Percentiles rank a stretch among this genome's conserved stretches.
Conservation (phyloP, 2,888 invertebrate genomes). For the Anorthoa munda region DNA sequence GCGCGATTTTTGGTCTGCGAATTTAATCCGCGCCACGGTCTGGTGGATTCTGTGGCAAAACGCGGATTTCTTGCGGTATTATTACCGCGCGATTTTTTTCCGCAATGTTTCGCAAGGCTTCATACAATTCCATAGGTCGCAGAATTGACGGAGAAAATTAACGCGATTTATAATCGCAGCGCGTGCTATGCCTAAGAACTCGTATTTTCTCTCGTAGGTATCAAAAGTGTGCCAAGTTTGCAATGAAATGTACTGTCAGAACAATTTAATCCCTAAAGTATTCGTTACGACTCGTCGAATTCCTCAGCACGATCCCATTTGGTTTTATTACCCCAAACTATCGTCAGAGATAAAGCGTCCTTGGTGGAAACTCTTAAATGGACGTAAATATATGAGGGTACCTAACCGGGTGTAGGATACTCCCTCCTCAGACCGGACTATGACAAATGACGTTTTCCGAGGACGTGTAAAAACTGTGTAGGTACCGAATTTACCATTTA, state of each 20-base stretch:
- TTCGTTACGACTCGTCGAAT: conserved; percentile 44
- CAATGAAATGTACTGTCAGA: conserved; percentile 46
- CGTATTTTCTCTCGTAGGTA: conserved; percentile 27
- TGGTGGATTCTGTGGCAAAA: no score
- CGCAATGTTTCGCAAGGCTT: no score
- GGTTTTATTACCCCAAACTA: conserved; percentile 57
- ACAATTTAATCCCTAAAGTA: conserved; percentile 56
- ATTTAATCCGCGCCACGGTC: no score
- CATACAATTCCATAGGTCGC: no score
- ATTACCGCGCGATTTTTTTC: no score
- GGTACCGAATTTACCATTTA: conserved; percentile 69
- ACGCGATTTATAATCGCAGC: no score
- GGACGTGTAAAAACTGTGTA: conserved; percentile 71
- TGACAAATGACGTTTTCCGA: conserved; percentile 75
- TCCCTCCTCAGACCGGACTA: conserved; percentile 65
- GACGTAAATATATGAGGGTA: conserved; percentile 60
- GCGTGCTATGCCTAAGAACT: no score
- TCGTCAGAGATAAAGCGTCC: conserved; percentile 44
- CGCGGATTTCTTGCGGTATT: no score
- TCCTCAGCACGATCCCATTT: conserved; percentile 44
- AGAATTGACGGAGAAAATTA: no score
- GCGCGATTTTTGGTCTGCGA: no score
- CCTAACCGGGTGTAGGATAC: conserved; percentile 54
- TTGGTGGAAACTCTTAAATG: conserved; percentile 46
- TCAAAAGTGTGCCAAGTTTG: conserved; percentile 52